These are phyloP conservation scores for Labeo calbasu DNA, from an alignment of 2,797 vertebrate genomes.

Conservation along the genomic window DNA sequence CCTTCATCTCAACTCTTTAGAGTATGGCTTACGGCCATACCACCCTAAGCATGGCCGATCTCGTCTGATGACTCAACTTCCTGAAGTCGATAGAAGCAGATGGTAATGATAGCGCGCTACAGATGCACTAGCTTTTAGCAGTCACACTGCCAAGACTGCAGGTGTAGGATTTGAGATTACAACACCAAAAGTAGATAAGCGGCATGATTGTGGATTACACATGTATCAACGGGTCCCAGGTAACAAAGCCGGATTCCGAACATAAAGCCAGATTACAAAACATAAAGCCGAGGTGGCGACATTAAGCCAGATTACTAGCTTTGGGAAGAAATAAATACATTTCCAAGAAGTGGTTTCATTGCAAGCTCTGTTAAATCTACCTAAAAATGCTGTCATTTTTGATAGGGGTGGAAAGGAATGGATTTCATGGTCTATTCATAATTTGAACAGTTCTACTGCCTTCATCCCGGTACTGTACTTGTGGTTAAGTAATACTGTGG, in stretches of 20 bases:
- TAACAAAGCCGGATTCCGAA: conserved; percentile 61
- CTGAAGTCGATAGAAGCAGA: conserved; percentile 37
- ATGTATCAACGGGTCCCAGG: conserved; percentile 62
- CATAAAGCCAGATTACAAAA: conserved; percentile 67
- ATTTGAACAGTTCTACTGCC: conserved; percentile 27
- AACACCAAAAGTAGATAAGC: conserved; percentile 35
- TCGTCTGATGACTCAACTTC: conserved; percentile 11
- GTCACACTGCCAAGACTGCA: conserved; percentile 37
- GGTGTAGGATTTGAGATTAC: conserved; percentile 35
- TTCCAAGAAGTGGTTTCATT: conserved; percentile 3
- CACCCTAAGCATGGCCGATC: background rate
- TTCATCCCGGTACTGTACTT: conserved; percentile 49
- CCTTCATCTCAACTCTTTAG: conserved; percentile 9
- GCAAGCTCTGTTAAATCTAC: background rate
- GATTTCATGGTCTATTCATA: conserved; percentile 20
- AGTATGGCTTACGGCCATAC: conserved; percentile 11
- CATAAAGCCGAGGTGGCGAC: conserved; percentile 13
- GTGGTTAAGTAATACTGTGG: background rate
- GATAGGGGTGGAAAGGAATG: background rate
- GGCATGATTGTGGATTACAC: conserved; percentile 60
- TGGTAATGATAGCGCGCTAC: conserved; percentile 19
- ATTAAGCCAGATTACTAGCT: conserved; percentile 43
- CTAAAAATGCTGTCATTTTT: conserved; percentile 15
- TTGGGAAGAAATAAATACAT: background rate
- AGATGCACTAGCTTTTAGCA: conserved; percentile 3